These are phyloP conservation scores for Sylvilagus bachmani DNA, from an alignment of 2,113 vertebrate species.

Conservation along the genomic window DNA sequence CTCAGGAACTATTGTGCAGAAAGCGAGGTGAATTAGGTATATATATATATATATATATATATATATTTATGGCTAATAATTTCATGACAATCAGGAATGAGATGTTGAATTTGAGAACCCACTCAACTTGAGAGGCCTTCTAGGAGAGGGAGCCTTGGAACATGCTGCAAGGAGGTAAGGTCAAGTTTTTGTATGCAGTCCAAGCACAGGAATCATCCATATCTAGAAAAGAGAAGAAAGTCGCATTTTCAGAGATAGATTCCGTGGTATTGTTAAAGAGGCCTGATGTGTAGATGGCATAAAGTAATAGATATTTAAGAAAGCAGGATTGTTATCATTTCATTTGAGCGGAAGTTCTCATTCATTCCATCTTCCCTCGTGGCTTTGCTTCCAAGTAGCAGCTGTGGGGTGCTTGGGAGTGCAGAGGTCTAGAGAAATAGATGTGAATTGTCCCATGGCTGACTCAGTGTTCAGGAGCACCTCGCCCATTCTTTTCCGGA, in stretches of 20 bases:
- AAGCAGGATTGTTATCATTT: slow-evolving; percentile 50
- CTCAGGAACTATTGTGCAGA: slow-evolving; percentile 21
- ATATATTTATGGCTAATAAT: not conserved
- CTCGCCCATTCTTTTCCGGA: slow-evolving; percentile 63
- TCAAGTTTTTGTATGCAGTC: not conserved
- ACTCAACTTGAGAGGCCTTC: not conserved
- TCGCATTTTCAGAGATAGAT: slow-evolving; percentile 60
- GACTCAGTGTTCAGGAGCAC: not conserved
- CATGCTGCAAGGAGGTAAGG: not conserved
- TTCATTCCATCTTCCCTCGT: slow-evolving; percentile 28
- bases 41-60: not conserved
- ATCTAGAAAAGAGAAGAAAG: slow-evolving; percentile 43
- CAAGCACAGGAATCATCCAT: not conserved
- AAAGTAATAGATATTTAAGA: not conserved
- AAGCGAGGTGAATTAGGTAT: slow-evolving; percentile 26
- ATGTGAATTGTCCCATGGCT: slow-evolving; percentile 13
- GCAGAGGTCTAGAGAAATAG: slow-evolving; percentile 45
- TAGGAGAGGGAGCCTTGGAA: not conserved
- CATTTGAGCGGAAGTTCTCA: slow-evolving; percentile 22
- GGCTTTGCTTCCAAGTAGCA: slow-evolving; percentile 30
- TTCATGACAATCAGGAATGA: not conserved
- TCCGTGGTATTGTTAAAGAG: slow-evolving; percentile 10
- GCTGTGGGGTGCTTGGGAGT: not conserved
- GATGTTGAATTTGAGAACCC: not conserved
- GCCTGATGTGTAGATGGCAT: not conserved